phyloP scores from a whole-genome alignment of 2,888 invertebrate genomes.

The Sarcophaga rosellei region DNA sequence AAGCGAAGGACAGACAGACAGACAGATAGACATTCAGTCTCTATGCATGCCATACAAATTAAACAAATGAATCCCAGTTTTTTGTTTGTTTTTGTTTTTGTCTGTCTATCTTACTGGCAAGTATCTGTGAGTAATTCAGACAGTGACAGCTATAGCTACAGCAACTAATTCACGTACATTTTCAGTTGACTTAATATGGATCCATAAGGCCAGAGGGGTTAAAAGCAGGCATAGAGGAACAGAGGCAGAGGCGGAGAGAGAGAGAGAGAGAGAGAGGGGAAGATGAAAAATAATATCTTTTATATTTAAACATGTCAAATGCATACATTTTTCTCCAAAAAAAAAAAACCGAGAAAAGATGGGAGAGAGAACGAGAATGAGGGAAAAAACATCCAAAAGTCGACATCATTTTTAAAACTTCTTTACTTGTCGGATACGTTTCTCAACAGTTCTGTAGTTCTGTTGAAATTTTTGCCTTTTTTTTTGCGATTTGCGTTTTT shows the following conservation, averaged over 20 bases:
- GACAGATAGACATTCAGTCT: too few species aligned
- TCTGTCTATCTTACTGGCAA: background rate
- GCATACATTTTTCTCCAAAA: constrained; percentile 31
- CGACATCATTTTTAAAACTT: constrained; percentile 49
- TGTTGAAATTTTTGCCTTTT: background rate
- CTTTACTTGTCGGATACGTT: constrained; percentile 18
- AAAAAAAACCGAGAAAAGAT: constrained; percentile 29
- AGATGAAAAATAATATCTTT: constrained; percentile 49
- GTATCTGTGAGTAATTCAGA: background rate
- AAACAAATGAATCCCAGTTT: too few species aligned
- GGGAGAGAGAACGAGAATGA: background rate
- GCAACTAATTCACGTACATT: constrained; percentile 50
- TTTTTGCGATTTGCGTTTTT: background rate
- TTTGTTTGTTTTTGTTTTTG: too few species aligned
- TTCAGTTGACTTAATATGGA: constrained; percentile 38
- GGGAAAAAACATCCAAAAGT: background rate
- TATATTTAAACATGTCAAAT: constrained; percentile 61
- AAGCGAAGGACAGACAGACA: too few species aligned
- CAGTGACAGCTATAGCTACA: constrained; percentile 2
- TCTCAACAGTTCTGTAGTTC: background rate
- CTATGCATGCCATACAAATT: too few species aligned
- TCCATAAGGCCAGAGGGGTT: background rate
- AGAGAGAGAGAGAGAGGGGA: background rate
- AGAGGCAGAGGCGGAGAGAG: too few species aligned
- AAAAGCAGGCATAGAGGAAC: background rate